These are phyloP conservation scores for Suillia variegata DNA, from an alignment of 2,888 invertebrate genomes.

Conservation along the genomic window DNA sequence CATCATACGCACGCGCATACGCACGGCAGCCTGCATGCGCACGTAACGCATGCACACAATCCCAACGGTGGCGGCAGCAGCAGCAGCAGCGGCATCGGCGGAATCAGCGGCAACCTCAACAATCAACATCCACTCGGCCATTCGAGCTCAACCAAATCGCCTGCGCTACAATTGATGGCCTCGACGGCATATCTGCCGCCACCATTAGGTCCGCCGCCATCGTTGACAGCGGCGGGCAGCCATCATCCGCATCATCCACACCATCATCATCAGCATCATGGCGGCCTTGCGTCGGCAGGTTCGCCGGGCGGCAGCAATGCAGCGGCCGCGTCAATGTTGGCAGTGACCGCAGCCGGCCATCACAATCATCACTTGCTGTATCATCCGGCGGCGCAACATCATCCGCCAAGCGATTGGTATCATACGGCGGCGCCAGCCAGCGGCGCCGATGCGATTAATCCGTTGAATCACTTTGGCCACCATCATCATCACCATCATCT, in stretches of 20 bases:
- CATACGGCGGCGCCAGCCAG: conserved; percentile 58
- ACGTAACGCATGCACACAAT: conserved; percentile 29
- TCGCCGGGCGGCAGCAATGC: conserved; percentile 45
- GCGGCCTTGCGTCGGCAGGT: conserved; percentile 40
- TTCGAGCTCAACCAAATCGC: conserved; percentile 45
- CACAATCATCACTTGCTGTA: conserved; percentile 60
- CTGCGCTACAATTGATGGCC: conserved; percentile 54
- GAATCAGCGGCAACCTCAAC: conserved; percentile 18
- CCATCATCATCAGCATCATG: conserved; percentile 32
- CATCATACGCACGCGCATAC: conserved; percentile 39
- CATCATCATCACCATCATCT: conserved; percentile 70
- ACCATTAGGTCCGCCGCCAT: conserved; percentile 56
- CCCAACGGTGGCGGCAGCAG: conserved; percentile 31
- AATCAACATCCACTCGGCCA: conserved; percentile 18
- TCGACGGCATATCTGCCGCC: conserved; percentile 57
- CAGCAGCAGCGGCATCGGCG: conserved; percentile 30
- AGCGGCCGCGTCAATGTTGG: conserved; percentile 52
- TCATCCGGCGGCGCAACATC: conserved; percentile 60
- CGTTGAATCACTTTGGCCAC: conserved; percentile 63
- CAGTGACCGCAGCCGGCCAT: conserved; percentile 49
- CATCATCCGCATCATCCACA: conserved; percentile 47
- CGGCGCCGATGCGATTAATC: conserved; percentile 59
- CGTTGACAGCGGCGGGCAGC: conserved; percentile 36
- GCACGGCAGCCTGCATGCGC: conserved; percentile 20
- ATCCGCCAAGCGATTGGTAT: conserved; percentile 61